A percentile compares a stretch with the other conserved stretches of the same genome.
Conservation (phyloP, 2,888 invertebrate species). For the Theretra japonica region DNA sequence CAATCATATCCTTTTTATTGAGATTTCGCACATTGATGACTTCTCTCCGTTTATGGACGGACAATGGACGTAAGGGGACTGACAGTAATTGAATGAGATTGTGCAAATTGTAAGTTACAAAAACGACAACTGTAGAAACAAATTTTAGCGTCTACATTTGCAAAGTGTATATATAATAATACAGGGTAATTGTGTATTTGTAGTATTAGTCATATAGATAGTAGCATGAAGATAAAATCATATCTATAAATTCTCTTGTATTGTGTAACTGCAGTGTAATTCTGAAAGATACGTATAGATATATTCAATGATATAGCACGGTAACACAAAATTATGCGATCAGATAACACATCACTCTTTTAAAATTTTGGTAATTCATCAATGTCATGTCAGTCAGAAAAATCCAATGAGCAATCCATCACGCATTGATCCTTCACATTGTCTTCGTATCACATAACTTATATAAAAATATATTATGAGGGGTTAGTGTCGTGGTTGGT, state of each 20-base stretch:
- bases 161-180: too few relatives aligned
- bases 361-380: not conserved
- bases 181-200: too few relatives aligned
- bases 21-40: not conserved
- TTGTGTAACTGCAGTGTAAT: conserved; percentile 6
- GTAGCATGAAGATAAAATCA: not conserved
- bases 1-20: not conserved
- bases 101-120: not conserved
- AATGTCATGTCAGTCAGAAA: not conserved
- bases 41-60: not conserved
- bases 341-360: not conserved
- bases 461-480: too few relatives aligned
- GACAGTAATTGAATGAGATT: not conserved
- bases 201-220: too few relatives aligned
- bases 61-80: not conserved
- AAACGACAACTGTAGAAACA: too few relatives aligned
- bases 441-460: too few relatives aligned
- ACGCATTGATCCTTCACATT: conserved; percentile 3
- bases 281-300: not conserved
- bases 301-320: too few relatives aligned
- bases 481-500: too few relatives aligned
- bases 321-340: too few relatives aligned
- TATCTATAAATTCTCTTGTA: not conserved
- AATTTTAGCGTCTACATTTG: too few relatives aligned
- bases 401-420: not conserved